These are phyloP conservation scores for Aphidius ervi DNA, from an alignment of 1,140 invertebrate genomes.

Conservation along the genomic window DNA sequence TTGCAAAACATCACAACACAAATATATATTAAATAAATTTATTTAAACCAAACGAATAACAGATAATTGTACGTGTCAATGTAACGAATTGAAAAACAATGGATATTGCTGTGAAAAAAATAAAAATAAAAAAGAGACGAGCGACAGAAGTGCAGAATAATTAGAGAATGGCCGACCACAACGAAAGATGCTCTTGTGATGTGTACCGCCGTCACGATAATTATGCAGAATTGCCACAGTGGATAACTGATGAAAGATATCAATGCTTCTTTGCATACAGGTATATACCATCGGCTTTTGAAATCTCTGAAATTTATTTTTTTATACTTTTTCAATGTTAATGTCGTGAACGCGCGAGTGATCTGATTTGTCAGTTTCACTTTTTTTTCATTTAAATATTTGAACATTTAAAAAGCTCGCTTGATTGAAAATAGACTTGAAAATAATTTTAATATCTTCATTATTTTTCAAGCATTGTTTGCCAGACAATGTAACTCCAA, in stretches of 20 bases:
- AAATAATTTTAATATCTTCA: no score
- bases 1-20: conserved; percentile 7
- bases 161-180: conserved; percentile 13
- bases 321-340: no score
- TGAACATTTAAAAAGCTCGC: no score
- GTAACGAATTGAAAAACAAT: conserved; percentile 13
- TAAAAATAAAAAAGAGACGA: background rate
- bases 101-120: conserved; percentile 8
- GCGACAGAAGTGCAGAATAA: conserved; percentile 16
- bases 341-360: background rate
- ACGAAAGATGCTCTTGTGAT: conserved; percentile 11
- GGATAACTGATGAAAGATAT: background rate
- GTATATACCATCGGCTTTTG: no score
- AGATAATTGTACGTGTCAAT: conserved; percentile 1
- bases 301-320: no score
- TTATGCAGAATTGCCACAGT: conserved; percentile 22
- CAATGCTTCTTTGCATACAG: background rate
- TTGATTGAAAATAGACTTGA: no score
- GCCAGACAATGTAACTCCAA: no score
- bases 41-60: no score
- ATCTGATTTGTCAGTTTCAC: no score
- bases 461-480: no score
- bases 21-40: background rate
- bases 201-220: conserved; percentile 27
- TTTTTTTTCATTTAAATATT: no score